Percentiles rank a stretch among this genome's conserved stretches.
These are phyloP conservation scores for Luidia sarsii DNA, from an alignment of 53 echinoderm and acorn worm genomes.

Conservation along the genomic window DNA sequence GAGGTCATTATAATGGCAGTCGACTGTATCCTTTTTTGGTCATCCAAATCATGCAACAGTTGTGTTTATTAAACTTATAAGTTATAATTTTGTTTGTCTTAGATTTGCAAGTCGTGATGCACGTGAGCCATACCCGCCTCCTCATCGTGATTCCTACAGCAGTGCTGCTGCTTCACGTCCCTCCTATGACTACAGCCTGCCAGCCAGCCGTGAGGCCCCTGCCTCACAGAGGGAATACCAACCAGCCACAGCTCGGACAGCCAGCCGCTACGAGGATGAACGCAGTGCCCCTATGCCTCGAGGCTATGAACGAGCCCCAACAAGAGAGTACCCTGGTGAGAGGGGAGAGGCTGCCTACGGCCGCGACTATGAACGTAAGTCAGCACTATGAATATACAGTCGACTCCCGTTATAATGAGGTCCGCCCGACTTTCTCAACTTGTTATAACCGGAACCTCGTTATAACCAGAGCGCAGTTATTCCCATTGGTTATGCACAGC, in stretches of 20 bases:
- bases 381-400: background rate
- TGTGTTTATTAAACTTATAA: too few relatives aligned
- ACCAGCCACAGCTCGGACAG: conserved; percentile 25
- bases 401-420: too few relatives aligned
- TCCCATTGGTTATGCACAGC: too few relatives aligned
- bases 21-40: too few relatives aligned
- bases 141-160: conserved; percentile 39
- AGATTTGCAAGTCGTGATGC: conserved; percentile 30
- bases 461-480: too few relatives aligned
- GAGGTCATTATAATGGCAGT: too few relatives aligned
- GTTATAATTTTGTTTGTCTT: too few relatives aligned
- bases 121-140: conserved; percentile 43
- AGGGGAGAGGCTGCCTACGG: conserved; percentile 33
- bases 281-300: conserved; percentile 17
- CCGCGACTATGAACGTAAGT: conserved; percentile 48
- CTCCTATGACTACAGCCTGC: conserved; percentile 43
- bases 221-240: conserved; percentile 24
- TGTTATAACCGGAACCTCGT: too few relatives aligned
- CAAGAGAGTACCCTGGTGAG: conserved; percentile 29
- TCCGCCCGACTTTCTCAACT: too few relatives aligned
- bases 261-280: conserved; percentile 37
- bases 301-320: conserved; percentile 18
- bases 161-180: conserved; percentile 35
- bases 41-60: too few relatives aligned
- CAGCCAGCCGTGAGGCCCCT: conserved; percentile 35